Conservation (phyloP, 2,113 vertebrate species). For the Psilopsiagon aymara region DNA sequence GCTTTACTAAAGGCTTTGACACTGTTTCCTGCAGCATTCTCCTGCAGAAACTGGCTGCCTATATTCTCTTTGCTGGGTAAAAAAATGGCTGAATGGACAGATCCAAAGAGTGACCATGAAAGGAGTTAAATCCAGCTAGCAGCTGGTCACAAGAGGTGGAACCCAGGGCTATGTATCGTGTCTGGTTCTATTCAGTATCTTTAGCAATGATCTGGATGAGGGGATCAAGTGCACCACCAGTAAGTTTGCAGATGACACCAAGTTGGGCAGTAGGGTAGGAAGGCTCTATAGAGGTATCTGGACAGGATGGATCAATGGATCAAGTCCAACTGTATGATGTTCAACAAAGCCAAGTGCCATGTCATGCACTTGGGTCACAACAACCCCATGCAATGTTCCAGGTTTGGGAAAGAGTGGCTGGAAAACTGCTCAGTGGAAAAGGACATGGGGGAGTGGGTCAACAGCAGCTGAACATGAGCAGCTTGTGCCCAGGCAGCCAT, state of each 20-base stretch:
- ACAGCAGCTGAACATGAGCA: not conserved
- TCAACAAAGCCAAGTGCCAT: not conserved
- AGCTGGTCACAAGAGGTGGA: rapidly evolving
- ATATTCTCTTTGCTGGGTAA: too few species aligned
- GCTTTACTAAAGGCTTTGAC: not conserved
- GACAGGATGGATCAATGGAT: not conserved
- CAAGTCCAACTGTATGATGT: not conserved
- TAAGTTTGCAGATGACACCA: not conserved
- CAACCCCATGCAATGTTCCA: not conserved
- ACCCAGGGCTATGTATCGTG: rapidly evolving
- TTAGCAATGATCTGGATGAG: not conserved
- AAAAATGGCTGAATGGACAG: not conserved
- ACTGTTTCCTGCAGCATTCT: not conserved
- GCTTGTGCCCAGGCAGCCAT: not conserved
- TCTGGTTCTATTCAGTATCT: not conserved
- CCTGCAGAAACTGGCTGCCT: not conserved
- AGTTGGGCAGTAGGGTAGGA: not conserved
- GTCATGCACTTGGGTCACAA: not conserved
- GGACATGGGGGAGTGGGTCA: rapidly evolving
- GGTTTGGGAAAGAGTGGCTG: not conserved
- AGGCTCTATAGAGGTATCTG: not conserved
- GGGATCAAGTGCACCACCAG: not conserved
- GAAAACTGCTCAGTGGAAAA: not conserved
- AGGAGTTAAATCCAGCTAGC: not conserved
- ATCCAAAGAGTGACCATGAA: not conserved